Evolutionary conservation across 1,140 invertebrate genomes (phyloP).

Genomic region (Heliconius hermathena): DNA sequence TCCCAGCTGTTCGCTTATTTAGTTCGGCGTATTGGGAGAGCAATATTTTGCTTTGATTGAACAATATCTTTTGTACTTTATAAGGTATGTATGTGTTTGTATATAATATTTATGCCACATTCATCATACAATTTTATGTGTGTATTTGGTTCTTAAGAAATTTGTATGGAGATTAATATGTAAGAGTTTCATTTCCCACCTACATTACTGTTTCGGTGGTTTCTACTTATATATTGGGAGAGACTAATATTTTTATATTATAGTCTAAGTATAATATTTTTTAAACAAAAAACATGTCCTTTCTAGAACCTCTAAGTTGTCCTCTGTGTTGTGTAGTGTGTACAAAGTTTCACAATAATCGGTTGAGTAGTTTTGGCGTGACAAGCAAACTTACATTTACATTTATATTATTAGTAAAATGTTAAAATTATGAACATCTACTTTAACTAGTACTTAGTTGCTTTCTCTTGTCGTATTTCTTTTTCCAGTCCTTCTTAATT

Average conservation of each 20-base stretch:
- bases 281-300: too few relatives aligned
- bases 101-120: slow-evolving; percentile 6
- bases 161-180: not conserved
- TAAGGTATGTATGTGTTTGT: not conserved
- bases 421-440: not conserved
- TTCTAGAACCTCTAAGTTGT: too few relatives aligned
- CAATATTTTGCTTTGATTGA: slow-evolving; percentile 22
- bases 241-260: too few relatives aligned
- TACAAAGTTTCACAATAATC: too few relatives aligned
- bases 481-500: not conserved
- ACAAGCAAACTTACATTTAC: too few relatives aligned
- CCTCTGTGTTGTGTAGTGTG: too few relatives aligned
- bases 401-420: not conserved
- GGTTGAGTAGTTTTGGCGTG: too few relatives aligned
- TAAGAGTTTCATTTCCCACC: too few relatives aligned
- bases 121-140: not conserved
- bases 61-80: slow-evolving; percentile 18
- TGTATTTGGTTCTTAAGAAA: not conserved
- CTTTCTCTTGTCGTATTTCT: not conserved
- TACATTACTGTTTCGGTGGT: too few relatives aligned
- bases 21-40: slow-evolving; percentile 26
- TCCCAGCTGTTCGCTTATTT: slow-evolving; percentile 38
- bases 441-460: not conserved
- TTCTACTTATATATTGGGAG: too few relatives aligned
- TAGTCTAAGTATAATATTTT: too few relatives aligned